These are phyloP conservation scores for Spea hammondii DNA, from an alignment of 2,797 vertebrate species.

Conservation along the genomic window DNA sequence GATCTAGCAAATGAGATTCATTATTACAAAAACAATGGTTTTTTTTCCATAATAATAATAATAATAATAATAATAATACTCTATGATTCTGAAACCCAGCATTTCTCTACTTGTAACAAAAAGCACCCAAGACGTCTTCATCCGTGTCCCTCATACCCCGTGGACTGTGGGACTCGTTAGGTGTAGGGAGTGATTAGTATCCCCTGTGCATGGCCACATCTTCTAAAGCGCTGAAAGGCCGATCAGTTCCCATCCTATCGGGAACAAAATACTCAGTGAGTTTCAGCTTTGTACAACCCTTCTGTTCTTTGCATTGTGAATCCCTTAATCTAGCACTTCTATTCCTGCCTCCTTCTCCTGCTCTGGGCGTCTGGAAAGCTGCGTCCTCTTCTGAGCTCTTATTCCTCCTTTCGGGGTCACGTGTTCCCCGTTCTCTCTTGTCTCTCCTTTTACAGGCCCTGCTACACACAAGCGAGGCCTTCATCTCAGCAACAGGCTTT, in stretches of 20 bases:
- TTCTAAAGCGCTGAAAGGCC: background rate
- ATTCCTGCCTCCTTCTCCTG: background rate
- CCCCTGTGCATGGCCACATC: background rate
- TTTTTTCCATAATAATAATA: too few relatives aligned
- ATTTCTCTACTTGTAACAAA: too few relatives aligned
- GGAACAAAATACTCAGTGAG: background rate
- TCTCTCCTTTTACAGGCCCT: conserved; percentile 8
- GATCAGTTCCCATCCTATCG: background rate
- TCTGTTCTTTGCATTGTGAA: background rate
- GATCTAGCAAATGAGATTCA: too few relatives aligned
- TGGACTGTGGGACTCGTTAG: too few relatives aligned
- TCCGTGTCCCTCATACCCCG: too few relatives aligned
- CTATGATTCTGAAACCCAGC: too few relatives aligned
- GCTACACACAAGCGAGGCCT: background rate
- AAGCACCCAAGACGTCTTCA: too few relatives aligned
- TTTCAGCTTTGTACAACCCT: background rate
- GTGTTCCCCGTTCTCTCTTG: background rate
- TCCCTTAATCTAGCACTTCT: conserved; percentile 12
- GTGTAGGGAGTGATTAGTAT: background rate
- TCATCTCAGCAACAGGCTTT: conserved; percentile 10
- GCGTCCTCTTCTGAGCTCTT: background rate
- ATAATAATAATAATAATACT: too few relatives aligned
- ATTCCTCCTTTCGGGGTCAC: conserved; percentile 15
- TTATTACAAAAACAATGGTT: too few relatives aligned
- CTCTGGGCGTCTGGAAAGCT: background rate